These are phyloP conservation scores for Cottoperca gobio DNA, from an alignment of 2,797 vertebrate genomes.

Conservation along the genomic window DNA sequence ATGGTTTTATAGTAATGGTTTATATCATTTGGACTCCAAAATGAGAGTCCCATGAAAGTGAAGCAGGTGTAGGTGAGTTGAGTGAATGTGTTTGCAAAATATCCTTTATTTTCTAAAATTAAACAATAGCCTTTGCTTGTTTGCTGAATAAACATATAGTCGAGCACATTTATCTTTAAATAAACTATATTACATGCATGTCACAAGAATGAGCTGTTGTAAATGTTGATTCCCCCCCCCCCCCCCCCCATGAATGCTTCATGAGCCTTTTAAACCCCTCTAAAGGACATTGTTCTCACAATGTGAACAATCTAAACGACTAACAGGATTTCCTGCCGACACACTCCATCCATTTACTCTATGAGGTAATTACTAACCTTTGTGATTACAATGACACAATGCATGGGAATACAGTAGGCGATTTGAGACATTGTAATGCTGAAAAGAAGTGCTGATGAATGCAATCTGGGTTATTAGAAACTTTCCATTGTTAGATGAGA, in stretches of 20 bases:
- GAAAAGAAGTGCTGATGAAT: slow-evolving; percentile 36
- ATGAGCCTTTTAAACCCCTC: slow-evolving; percentile 15
- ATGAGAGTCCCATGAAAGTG: not conserved
- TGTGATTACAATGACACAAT: slow-evolving; percentile 45
- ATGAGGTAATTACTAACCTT: slow-evolving; percentile 50
- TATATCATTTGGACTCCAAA: no score
- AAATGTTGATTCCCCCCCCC: slow-evolving; percentile 16
- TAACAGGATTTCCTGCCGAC: slow-evolving; percentile 40
- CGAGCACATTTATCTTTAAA: slow-evolving; percentile 4
- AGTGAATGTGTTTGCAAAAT: not conserved
- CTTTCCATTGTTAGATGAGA: slow-evolving; percentile 15
- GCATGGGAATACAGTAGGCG: slow-evolving; percentile 33
- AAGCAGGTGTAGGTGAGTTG: not conserved
- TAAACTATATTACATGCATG: not conserved
- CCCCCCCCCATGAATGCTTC: slow-evolving; percentile 8
- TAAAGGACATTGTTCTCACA: slow-evolving; percentile 21
- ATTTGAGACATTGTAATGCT: slow-evolving; percentile 34
- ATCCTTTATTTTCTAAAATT: slow-evolving; percentile 6
- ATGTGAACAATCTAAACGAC: slow-evolving; percentile 22
- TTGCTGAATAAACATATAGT: not conserved
- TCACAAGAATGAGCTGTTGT: not conserved
- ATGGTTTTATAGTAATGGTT: not conserved
- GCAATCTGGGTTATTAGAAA: slow-evolving; percentile 27
- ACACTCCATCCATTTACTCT: slow-evolving; percentile 33
- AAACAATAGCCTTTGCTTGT: not conserved